Evolutionary conservation across 2,888 invertebrate species (phyloP), one percentile per base, ranked within the genome.

Genomic region (Amaurobius ferox): DNA sequence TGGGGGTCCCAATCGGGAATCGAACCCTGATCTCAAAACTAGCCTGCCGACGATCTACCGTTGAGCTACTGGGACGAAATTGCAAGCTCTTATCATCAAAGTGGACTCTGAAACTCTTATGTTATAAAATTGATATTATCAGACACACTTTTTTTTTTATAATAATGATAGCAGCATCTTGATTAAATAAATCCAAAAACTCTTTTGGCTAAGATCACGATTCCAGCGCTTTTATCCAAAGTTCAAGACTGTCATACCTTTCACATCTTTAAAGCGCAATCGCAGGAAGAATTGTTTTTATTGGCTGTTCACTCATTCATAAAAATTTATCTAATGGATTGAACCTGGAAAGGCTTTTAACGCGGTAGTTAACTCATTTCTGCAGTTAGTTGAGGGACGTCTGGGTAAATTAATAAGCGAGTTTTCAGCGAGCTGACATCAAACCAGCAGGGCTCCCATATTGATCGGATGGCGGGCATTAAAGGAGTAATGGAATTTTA

Each of bases 301-400:
- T 3, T 3, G 55, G 55, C 55, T 55, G 19, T 55, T 23, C 23
- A 55, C 23, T 1, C 55, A 23, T 55, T 55, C 55, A 55, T 55
- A 55, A 55, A 55, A 55, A 55, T 55, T 55, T 55, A 55, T 55
- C 55, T 55, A 55, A 55, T 55, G 55, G 5, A 23, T 55, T 55
- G 55, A 23, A 55, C 55, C 55, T 55, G 55, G 23, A 55, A 55
- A 55, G 55, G 55, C 55, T 55, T 55, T 55, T 55, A 55, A 55
- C 55, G 19, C 23, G 2, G 23, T 23, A 55, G 55, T 55, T 55
- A 55, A 19, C 16, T 3, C 55, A 55, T 23, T 55, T 55, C 55
- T 23, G 55, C 23, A 23, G 23, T 55, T 55, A 55, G 55, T 23
- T 55, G 55, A 55, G 23, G 55, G 2, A 55, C 55, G 55, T 3